Evolutionary conservation across 2,888 invertebrate species (phyloP), one percentile per base, ranked within the genome.

Genomic region (Entomobrya proxima): DNA sequence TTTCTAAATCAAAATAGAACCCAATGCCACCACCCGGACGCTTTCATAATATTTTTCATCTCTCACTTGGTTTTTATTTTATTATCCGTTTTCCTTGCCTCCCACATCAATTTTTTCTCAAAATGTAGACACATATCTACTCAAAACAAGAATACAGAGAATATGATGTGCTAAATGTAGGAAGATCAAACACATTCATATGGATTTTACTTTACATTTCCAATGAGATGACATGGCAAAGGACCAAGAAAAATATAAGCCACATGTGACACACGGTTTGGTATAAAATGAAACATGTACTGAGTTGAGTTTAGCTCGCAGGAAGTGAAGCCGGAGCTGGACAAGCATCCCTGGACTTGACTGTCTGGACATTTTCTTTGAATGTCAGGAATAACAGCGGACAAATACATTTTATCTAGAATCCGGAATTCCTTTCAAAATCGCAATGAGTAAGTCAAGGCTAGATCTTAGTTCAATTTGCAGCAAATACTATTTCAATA

Each of bases 141-240:
- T 58, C 24, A 24, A 69, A 79, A 50, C 74, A 69, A 79, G 79
- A 79, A 83, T 83, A 80, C 75, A 76, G 61, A 18, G 32, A 30
- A 5, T n/a, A 50, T 75, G 75, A 11, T 75, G 75, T 75, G 47
- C 52, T 75, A 75, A 75, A 75, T 35, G 75, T 50, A 47, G 50
- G 21, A n/a, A 50, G 24, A 47, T 47, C 72, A 44, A 24, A 72
- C 21, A 13, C 13, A 76, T 74, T 77, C 84, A 52, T 78, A 78
- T 85, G 74, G 75, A 86, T 83, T 82, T 83, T 76, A 87, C 86
- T 87, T 85, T 85, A 78, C 85, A 87, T 87, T 87, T 87, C 85
- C 85, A 86, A 86, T 87, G 87, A 87, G 87, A 87, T 87, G 87
- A 86, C 76, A 87, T 87, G 87, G 87, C 87, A 87, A 64, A 52